Base-by-base conservation (phyloP, 2,113 vertebrate species). In the Brevimyrus niger region DNA sequence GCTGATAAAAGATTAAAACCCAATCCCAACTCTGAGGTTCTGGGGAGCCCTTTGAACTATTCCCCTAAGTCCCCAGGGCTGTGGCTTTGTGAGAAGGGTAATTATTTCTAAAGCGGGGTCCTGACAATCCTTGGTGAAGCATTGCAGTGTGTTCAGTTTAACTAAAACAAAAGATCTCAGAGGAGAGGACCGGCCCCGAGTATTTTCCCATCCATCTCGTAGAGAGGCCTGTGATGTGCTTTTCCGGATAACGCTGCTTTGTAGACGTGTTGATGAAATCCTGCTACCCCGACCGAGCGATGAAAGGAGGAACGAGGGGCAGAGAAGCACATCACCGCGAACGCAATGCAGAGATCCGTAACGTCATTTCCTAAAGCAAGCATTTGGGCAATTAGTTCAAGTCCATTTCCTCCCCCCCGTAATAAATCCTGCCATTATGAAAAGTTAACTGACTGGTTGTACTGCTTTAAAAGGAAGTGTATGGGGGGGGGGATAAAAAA, bases 401-500 rank as follows among this genome's bases (percentile, higher is more conserved):
- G 48, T 23, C 73, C 31, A 76, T 76, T 76, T 35, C 48, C 48
- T 10, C 35, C 44, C 38, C 19, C n/a, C 42, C 48, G 35, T 4
- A 4, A 27, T 83, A 17, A 83, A 82, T 55, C n/a, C 21, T 17
- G 31, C 47, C 89, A 69, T 2, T 7, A 35, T 35, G 38, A 89
- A 61, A 50, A 65, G n/a, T 3, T 23, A 61, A 23, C 50, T 65
- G 65, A 61, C 35, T 76, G 69, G 87, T 82, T 69, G 58, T 48
- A 65, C 83, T 86, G 73, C 89, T 85, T 90, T 90, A 90, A 88
- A 53, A 90, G 86, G 51, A 82, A 89, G 90, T 58, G 90, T 27
- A 84, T 85, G 87, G 44, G 87, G 27, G 21, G 51, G 42, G 42
- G 42, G 42, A 4, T n/a, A n/a, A n/a, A 0, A 48, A 51, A 35